Base-by-base conservation (phyloP, 2,888 invertebrate species). In the Drosophila heteroneura region DNA sequence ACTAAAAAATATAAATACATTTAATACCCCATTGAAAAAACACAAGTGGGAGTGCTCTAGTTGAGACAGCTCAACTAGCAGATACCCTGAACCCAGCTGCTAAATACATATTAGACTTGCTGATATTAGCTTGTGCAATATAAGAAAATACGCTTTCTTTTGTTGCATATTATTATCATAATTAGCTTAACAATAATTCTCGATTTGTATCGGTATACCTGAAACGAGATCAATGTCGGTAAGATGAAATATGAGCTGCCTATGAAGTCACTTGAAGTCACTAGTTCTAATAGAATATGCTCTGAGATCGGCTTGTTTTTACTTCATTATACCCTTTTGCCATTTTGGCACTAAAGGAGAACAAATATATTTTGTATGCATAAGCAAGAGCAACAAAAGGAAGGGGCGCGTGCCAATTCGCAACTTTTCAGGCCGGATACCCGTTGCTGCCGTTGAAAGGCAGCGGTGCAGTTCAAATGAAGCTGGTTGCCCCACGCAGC, bases 1-100 rank as follows among this genome's bases (percentile, higher is more conserved):
- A 56, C 68, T 62, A 79, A 67, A 85, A 85, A 81, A 70, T 72
- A 77, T 89, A 79, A 83, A 89, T 83, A 89, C 76, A 86, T 86
- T 89, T 74, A 86, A 83, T 86, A 76, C 51, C 59, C 49, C 47
- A 44, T 28, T 35, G 33, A 39, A 53, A 49, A 61, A 66, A 58
- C 28, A 30, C 19, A 51, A 51, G 28, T 28, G 19, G 28, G 19
- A 51, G 10, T 28, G 28, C 51, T 26, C 49, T 16, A 49, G 26
- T 49, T 22, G 44, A 12, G 44, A 26, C 7, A 26, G 5, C 47
- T 16, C 26, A 26, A 26, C 47, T 47, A 26, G 26, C 2, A 26
- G 47, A 47, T 47, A 47, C 47, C 26, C 47, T 47, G 9, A 14
- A 7, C 4, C 1, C 44, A 47, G 7, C 16, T 26, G 26, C 16